Percentiles rank a stretch among this genome's conserved stretches.
These are phyloP conservation scores for Neotragus pygmaeus DNA, from an alignment of 2,113 vertebrate species.

Conservation along the genomic window DNA sequence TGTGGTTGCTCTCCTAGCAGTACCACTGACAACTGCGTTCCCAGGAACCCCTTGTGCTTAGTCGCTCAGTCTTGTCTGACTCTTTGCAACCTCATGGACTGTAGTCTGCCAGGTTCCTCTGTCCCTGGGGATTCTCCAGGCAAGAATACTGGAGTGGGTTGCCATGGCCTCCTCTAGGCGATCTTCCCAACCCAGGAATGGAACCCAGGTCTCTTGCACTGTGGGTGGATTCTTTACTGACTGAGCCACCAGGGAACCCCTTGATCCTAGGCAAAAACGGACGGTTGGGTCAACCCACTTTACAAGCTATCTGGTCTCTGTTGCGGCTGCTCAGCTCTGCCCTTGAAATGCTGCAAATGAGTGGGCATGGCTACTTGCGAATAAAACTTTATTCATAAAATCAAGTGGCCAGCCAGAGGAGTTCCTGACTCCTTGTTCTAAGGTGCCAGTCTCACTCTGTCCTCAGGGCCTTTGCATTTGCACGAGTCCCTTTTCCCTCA, in stretches of 20 bases:
- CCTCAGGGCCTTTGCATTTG: not conserved
- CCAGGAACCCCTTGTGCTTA: not conserved
- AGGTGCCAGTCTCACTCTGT: not conserved
- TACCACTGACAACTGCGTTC: not conserved
- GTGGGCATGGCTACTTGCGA: not conserved
- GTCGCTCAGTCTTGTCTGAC: not conserved
- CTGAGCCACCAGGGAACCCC: not conserved
- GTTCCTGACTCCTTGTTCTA: not conserved
- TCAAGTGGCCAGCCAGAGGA: too few relatives aligned
- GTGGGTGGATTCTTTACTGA: not conserved
- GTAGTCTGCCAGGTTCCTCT: not conserved
- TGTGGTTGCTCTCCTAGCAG: too few relatives aligned
- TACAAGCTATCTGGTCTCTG: not conserved
- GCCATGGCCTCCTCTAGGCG: not conserved
- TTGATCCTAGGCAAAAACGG: not conserved
- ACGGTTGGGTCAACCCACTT: accelerated
- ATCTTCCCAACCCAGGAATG: not conserved
- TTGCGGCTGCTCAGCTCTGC: too few relatives aligned
- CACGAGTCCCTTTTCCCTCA: not conserved
- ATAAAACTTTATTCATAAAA: not conserved
- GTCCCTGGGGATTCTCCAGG: not conserved
- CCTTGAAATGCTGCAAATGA: not conserved
- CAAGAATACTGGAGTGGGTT: not conserved
- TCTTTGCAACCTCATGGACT: not conserved
- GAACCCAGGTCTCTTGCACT: not conserved